Evolutionary conservation across 2,113 vertebrate genomes (phyloP).

Genomic region (Spea bombifrons): DNA sequence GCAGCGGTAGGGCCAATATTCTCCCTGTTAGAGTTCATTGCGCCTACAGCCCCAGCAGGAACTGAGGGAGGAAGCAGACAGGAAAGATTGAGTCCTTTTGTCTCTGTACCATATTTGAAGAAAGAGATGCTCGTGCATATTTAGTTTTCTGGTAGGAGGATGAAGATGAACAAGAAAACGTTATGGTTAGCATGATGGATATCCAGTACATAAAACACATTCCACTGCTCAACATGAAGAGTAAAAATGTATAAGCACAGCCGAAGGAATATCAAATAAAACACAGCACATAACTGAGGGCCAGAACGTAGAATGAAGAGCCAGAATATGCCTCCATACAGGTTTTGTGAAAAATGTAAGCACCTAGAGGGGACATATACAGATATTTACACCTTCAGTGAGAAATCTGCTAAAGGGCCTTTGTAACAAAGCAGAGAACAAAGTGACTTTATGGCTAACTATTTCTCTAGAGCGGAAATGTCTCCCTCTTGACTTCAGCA

Average conservation of each 20-base stretch:
- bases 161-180: conserved; percentile 17
- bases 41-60: conserved; percentile 39
- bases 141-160: conserved; percentile 19
- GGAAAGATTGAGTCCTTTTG: not conserved
- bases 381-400: no score
- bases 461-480: not conserved
- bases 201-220: conserved; percentile 21
- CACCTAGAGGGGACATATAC: no score
- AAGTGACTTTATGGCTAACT: no score
- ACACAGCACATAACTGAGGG: no score
- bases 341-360: no score
- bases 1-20: conserved; percentile 40
- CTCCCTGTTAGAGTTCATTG: conserved; percentile 46
- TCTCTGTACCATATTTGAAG: conserved; percentile 1
- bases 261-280: not conserved
- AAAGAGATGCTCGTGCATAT: conserved; percentile 21
- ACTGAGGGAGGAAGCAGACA: not conserved
- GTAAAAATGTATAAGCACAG: not conserved
- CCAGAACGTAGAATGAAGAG: no score
- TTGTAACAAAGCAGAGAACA: no score
- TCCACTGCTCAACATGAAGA: conserved; percentile 7
- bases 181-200: conserved; percentile 23
- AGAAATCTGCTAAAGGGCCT: no score
- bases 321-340: no score
- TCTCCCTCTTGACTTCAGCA: not conserved